A percentile compares a stretch with the other conserved stretches of the same genome.
These are phyloP conservation scores for Amniataba percoides DNA, from an alignment of 2,797 vertebrate species.

Conservation along the genomic window DNA sequence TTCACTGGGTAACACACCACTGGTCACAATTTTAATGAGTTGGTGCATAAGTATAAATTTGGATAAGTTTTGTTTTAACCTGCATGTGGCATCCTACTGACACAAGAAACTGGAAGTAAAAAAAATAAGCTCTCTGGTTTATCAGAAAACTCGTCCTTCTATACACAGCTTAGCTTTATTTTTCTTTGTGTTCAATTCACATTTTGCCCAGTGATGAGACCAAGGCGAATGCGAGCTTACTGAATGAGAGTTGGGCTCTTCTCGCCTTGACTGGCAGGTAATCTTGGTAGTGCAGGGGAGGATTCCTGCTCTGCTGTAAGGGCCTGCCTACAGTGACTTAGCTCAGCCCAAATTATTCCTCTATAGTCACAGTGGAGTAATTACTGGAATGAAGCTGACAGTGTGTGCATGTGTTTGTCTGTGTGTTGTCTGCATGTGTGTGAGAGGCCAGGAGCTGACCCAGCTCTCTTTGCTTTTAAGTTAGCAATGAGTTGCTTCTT, in stretches of 20 bases:
- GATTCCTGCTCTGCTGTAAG: slow-evolving; percentile 92
- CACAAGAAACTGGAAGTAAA: neutral
- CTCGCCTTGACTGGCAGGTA: slow-evolving; percentile 89
- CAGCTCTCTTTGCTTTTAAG: slow-evolving; percentile 60
- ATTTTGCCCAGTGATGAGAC: slow-evolving; percentile 89
- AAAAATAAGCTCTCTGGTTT: neutral
- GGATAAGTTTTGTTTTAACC: neutral
- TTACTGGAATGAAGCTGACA: slow-evolving; percentile 65
- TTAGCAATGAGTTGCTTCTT: slow-evolving; percentile 77
- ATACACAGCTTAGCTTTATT: neutral
- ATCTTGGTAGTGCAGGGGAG: slow-evolving; percentile 93
- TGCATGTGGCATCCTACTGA: neutral
- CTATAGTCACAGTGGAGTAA: slow-evolving; percentile 59
- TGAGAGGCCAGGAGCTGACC: slow-evolving; percentile 62
- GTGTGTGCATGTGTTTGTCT: slow-evolving; percentile 39
- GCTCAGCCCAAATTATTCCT: slow-evolving; percentile 66
- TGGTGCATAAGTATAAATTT: neutral
- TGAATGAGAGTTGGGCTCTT: slow-evolving; percentile 79
- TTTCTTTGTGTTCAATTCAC: neutral
- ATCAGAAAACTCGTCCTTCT: neutral
- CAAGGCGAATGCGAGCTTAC: slow-evolving; percentile 93
- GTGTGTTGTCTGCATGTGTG: slow-evolving; percentile 21
- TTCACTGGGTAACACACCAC: neutral
- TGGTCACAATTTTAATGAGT: no score
- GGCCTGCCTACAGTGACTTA: slow-evolving; percentile 90